Evolutionary conservation across 2,113 vertebrate species (phyloP).

Genomic region (Mesoclemmys tuberculata): DNA sequence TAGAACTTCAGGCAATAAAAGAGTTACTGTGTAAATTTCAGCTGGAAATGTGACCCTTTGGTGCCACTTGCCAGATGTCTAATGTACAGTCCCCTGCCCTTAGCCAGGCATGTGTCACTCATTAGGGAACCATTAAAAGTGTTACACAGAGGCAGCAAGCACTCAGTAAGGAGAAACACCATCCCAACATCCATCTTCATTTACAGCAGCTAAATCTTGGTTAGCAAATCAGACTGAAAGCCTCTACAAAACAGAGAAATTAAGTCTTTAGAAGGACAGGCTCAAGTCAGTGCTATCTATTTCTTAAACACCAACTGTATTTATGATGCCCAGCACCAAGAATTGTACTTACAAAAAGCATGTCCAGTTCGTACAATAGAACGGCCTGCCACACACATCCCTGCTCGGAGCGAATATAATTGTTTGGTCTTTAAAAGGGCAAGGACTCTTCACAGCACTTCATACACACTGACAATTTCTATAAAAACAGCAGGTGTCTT

Average conservation of each 20-base stretch:
- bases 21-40: neutral
- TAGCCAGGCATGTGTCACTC: neutral
- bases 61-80: neutral
- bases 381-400: neutral
- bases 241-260: neutral
- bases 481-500: neutral
- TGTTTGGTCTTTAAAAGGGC: neutral
- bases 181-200: neutral
- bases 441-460: neutral
- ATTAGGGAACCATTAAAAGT: neutral
- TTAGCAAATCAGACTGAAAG: neutral
- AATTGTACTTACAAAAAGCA: neutral
- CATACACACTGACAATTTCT: neutral
- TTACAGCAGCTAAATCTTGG: neutral
- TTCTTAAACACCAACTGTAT: neutral
- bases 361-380: neutral
- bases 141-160: neutral
- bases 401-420: neutral
- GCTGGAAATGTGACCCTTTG: conserved; percentile 12
- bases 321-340: neutral
- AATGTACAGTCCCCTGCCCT: neutral
- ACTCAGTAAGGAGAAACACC: neutral
- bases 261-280: neutral
- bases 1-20: neutral
- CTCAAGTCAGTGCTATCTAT: neutral